Percentiles rank a stretch among this genome's conserved stretches.
Conservation (phyloP, 2,888 invertebrate species). For the Beris chalybata region DNA sequence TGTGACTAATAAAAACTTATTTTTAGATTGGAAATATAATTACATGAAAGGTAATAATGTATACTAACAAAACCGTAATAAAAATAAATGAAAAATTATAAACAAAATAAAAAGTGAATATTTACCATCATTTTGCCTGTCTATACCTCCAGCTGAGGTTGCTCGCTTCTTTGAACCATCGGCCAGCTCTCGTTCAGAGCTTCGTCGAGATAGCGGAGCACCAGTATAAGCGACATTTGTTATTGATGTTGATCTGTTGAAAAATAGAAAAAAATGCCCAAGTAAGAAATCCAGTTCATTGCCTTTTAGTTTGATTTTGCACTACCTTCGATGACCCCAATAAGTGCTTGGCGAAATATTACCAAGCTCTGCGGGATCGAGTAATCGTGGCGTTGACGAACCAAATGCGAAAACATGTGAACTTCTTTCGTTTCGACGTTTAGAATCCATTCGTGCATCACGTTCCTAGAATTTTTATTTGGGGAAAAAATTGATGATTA, state of each 20-base stretch:
- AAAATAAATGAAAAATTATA: not conserved
- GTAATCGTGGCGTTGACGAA: slow-evolving; percentile 84
- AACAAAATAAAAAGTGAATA: not conserved
- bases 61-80: slow-evolving; percentile 11
- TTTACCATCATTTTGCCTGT: slow-evolving; percentile 67
- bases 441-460: slow-evolving; percentile 78
- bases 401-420: slow-evolving; percentile 85
- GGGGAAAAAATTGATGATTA: slow-evolving; percentile 33
- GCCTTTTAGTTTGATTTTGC: not conserved
- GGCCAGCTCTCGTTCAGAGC: slow-evolving; percentile 78
- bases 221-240: slow-evolving; percentile 83
- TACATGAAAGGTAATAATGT: slow-evolving; percentile 7
- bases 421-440: slow-evolving; percentile 74
- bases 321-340: slow-evolving; percentile 80
- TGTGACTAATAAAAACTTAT: slow-evolving; percentile 5
- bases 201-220: slow-evolving; percentile 77
- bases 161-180: slow-evolving; percentile 74
- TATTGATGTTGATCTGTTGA: slow-evolving; percentile 78
- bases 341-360: slow-evolving; percentile 59
- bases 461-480: slow-evolving; percentile 62
- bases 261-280: not conserved
- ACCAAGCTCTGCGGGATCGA: slow-evolving; percentile 79
- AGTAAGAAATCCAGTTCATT: slow-evolving; percentile 7
- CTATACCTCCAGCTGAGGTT: slow-evolving; percentile 72
- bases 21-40: slow-evolving; percentile 22